phyloP scores from a whole-genome alignment of 2,797 vertebrate genomes.

The Anabas testudineus region DNA sequence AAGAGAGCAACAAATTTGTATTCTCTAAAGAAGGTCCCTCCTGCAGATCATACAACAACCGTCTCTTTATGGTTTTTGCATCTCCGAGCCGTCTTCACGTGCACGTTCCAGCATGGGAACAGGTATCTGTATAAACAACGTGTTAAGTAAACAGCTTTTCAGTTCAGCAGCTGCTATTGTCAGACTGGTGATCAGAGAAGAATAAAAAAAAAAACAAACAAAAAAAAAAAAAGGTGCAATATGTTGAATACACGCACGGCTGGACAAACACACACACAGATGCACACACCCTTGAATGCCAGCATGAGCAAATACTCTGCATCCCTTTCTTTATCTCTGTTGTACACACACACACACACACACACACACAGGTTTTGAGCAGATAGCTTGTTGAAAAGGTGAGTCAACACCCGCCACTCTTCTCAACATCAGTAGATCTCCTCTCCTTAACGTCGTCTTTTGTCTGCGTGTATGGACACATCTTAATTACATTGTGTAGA shows the following conservation, averaged over 20 bases:
- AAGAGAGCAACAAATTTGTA: too few species aligned
- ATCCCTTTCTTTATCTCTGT: constrained; percentile 14
- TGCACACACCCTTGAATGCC: constrained; percentile 8
- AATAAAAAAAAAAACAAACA: not conserved
- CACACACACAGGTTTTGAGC: constrained; percentile 19
- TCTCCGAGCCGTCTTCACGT: constrained; percentile 9
- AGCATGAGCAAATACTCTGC: constrained; percentile 20
- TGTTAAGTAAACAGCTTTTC: constrained; percentile 51
- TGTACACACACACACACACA: constrained; percentile 22
- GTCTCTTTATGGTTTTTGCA: not conserved
- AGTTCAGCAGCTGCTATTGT: constrained; percentile 57
- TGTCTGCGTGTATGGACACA: not conserved
- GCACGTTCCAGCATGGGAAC: constrained; percentile 43
- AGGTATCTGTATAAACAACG: constrained; percentile 58
- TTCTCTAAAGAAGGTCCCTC: too few species aligned
- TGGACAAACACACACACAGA: not conserved
- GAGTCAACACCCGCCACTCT: constrained; percentile 57
- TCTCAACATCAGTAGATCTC: constrained; percentile 47
- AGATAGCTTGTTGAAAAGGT: constrained; percentile 54
- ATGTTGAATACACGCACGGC: not conserved
- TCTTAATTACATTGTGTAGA: not conserved
- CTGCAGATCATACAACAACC: too few species aligned
- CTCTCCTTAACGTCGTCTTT: constrained; percentile 35
- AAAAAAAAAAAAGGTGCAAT: constrained; percentile 10
- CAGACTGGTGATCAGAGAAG: constrained; percentile 26